Conservation (phyloP, 2,888 invertebrate genomes). For the Drosophila quasianomalipes region DNA sequence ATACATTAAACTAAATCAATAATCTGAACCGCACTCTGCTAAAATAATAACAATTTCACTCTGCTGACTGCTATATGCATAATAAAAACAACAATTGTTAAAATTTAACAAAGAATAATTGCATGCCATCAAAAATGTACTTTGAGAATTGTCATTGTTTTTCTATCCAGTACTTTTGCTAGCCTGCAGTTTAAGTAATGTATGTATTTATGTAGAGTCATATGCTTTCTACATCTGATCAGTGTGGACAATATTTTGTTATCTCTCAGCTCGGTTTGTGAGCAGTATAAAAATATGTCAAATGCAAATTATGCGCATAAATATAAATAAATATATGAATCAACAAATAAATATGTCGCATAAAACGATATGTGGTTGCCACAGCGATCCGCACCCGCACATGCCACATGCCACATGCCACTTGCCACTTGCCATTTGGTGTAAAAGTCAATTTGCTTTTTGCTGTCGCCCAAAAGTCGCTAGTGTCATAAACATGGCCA, state of each 20-base stretch:
- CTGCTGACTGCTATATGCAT: background rate
- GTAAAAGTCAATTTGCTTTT: constrained; percentile 73
- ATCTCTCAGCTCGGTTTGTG: constrained; percentile 20
- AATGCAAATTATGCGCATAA: constrained; percentile 77
- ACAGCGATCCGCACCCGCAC: constrained; percentile 1
- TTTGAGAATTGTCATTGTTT: background rate
- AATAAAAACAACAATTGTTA: background rate
- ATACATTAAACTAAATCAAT: background rate
- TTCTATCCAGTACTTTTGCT: constrained; percentile 5
- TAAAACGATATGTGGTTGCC: constrained; percentile 47
- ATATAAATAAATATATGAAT: constrained; percentile 60
- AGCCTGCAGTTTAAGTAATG: background rate
- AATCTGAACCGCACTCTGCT: background rate
- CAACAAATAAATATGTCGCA: constrained; percentile 73
- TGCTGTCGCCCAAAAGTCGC: constrained; percentile 68
- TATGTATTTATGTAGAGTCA: constrained; percentile 8
- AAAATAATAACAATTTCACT: background rate
- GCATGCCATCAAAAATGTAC: constrained; percentile 1
- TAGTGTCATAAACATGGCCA: constrained; percentile 74
- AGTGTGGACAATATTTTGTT: constrained; percentile 43
- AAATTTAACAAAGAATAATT: background rate
- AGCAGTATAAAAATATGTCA: constrained; percentile 75
- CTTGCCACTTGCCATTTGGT: background rate
- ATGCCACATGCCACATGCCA: background rate
- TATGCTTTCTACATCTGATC: constrained; percentile 5